Evolutionary conservation across 2,113 vertebrate species (phyloP), one percentile per base, ranked within the genome.

Genomic region (Dunckerocampus dactyliophorus): DNA sequence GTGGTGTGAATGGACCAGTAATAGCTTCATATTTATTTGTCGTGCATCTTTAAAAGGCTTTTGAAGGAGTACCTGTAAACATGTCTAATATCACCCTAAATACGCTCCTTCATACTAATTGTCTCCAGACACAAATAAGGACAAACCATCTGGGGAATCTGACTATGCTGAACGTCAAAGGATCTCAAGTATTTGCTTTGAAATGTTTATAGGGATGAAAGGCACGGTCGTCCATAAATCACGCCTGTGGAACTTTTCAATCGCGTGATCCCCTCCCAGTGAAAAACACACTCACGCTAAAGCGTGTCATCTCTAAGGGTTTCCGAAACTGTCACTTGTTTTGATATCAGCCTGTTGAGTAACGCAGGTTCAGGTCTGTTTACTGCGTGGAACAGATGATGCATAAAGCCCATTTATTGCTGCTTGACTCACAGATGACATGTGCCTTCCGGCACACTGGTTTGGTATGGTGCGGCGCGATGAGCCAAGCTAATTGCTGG

Each of bases 371-470:
- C 64, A 53, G 71, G 45, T 76, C 62, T 83, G 85, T 87, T 87
- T 85, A 87, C 72, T 75, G 71, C 85, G 79, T 76, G 86, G 76
- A 86, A 84, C 54, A 21, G 78, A 81, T 86, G 83, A 88, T 59
- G 68, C 71, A 69, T 65, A 50, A 68, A 69, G 67, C 65, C 45
- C 49, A n/a, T 70, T 82, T 58, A 50, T 28, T 28, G 24, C 60
- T 62, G 63, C 61, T 42, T 87, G 85, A 88, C 74, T 84, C 85
- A 86, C 59, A 39, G 72, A 67, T 79, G 79, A 82, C 88, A 88
- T 62, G 68, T 53, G 76, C 80, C 75, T 86, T 75, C 65, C 61
- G 34, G 34, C 74, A 67, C 81, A 80, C 75, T 56, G 67, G 47
- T 54, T 68, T 69, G 75, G 59, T 70, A 80, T 74, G 76, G n/a